Evolutionary conservation across 2,888 invertebrate genomes (phyloP).

Genomic region (Steinernema scapterisci): DNA sequence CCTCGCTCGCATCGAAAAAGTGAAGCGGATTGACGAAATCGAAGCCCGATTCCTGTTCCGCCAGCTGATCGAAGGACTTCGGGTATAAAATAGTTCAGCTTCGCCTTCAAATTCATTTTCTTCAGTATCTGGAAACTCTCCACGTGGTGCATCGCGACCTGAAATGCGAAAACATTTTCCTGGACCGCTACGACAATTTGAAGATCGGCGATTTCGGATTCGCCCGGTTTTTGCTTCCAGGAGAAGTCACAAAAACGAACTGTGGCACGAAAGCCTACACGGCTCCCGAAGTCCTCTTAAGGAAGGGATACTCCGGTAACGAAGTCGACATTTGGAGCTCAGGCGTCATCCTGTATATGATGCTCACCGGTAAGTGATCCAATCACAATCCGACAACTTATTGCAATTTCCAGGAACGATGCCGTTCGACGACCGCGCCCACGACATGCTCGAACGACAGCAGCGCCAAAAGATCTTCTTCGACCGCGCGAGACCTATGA

Average conservation of each 20-base stretch:
- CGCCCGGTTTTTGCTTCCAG: conserved; percentile 73
- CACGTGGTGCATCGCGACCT: conserved; percentile 72
- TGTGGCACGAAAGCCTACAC: conserved; percentile 84
- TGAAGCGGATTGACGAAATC: conserved; percentile 73
- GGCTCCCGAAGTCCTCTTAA: conserved; percentile 83
- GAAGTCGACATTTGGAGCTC: conserved; percentile 80
- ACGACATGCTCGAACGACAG: conserved; percentile 37
- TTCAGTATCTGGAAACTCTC: conserved; percentile 49
- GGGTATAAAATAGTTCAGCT: conserved; percentile 34
- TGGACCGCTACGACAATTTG: conserved; percentile 75
- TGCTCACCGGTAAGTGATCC: conserved; percentile 70
- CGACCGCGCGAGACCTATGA: background rate
- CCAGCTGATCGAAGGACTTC: conserved; percentile 67
- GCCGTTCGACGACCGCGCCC: conserved; percentile 58
- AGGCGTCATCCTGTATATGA: conserved; percentile 77
- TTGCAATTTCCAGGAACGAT: conserved; percentile 44
- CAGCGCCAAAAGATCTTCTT: conserved; percentile 35
- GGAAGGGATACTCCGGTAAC: conserved; percentile 71
- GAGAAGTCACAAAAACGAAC: conserved; percentile 77
- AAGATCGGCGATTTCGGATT: conserved; percentile 93
- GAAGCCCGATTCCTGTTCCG: conserved; percentile 68
- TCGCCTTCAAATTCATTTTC: background rate
- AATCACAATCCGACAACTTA: background rate
- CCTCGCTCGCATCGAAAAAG: conserved; percentile 73
- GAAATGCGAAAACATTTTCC: conserved; percentile 76